Evolutionary conservation across 2,888 invertebrate genomes (phyloP), one percentile per base, ranked within the genome.

Genomic region (Norana najaformis): DNA sequence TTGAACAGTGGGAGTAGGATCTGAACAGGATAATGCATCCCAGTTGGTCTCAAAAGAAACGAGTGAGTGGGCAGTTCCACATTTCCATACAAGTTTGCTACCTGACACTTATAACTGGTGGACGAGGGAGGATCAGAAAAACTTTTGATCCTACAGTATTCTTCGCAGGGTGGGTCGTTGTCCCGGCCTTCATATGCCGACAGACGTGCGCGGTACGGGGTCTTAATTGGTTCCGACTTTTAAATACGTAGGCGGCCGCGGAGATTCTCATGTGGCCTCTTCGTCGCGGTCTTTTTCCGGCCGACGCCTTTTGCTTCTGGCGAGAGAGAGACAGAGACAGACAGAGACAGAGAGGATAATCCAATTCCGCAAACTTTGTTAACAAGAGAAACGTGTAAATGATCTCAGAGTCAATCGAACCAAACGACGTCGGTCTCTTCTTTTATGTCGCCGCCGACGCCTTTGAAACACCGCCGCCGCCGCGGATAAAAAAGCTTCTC

Each of bases 351-450:
- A 53, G 23, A 53, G n/a, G 69, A 69, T n/a, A n/a, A n/a, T 69
- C 69, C 69, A 69, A n/a, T 69, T 69, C 30, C n/a, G 69, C 11
- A 69, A 69, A 69, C 69, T 69, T n/a, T 69, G 69, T 69, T 69
- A 69, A 69, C 69, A 69, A 69, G 69, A 69, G 69, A 69, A 69
- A 69, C 69, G 69, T 69, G 69, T 69, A 69, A 69, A 69, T 69
- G 69, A 69, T 69, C 30, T 69, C 69, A n/a, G 69, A 53, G 69
- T 30, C 69, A 69, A 69, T 69, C 69, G 69, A 69, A 69, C 69
- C 69, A 69, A 69, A 69, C 69, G 69, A 30, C n/a, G 69, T 69
- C 69, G 69, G 30, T 69, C 69, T 11, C 69, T 69, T 69, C 69
- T n/a, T 69, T 69, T 30, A 69, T 69, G 69, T 69, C n/a, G n/a